Percentiles rank a stretch among this genome's conserved stretches.
These are phyloP conservation scores for Mimumesa dahlbomi DNA, from an alignment of 2,888 invertebrate genomes.

Conservation along the genomic window DNA sequence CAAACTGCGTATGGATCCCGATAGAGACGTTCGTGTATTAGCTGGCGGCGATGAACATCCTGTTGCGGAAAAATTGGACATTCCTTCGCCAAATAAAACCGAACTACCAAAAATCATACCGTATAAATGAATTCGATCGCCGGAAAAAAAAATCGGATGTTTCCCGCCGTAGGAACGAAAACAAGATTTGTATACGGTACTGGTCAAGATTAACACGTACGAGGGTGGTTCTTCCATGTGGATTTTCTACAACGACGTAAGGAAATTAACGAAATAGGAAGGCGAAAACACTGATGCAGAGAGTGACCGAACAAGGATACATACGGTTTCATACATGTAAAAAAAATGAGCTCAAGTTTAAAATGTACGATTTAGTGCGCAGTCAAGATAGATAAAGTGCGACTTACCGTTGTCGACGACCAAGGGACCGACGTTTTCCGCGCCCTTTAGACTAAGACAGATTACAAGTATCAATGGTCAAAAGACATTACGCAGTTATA, in stretches of 20 bases:
- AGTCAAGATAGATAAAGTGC: constrained; percentile 31
- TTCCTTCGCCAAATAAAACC: constrained; percentile 32
- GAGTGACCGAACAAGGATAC: background rate
- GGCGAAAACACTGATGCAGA: constrained; percentile 2
- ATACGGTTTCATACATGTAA: constrained; percentile 26
- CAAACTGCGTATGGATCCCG: constrained; percentile 71
- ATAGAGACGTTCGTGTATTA: constrained; percentile 76
- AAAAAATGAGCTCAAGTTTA: constrained; percentile 53
- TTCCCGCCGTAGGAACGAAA: constrained; percentile 33
- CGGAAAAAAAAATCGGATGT: constrained; percentile 20
- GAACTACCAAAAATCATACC: constrained; percentile 48
- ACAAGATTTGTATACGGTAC: constrained; percentile 25
- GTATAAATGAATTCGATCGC: constrained; percentile 49
- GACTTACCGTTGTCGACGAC: constrained; percentile 37
- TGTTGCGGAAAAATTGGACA: constrained; percentile 14
- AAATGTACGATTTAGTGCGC: constrained; percentile 37
- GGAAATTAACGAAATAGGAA: constrained; percentile 11
- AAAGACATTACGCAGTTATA: constrained; percentile 50
- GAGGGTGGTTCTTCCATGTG: constrained; percentile 21
- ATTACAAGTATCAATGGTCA: constrained; percentile 49
- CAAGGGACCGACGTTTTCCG: constrained; percentile 38
- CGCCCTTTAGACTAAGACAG: constrained; percentile 46
- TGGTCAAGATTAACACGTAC: constrained; percentile 5
- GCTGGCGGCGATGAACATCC: constrained; percentile 64
- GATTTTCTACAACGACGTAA: constrained; percentile 13